phyloP scores from a whole-genome alignment of 2,113 vertebrate genomes.

The Fulica atra region DNA sequence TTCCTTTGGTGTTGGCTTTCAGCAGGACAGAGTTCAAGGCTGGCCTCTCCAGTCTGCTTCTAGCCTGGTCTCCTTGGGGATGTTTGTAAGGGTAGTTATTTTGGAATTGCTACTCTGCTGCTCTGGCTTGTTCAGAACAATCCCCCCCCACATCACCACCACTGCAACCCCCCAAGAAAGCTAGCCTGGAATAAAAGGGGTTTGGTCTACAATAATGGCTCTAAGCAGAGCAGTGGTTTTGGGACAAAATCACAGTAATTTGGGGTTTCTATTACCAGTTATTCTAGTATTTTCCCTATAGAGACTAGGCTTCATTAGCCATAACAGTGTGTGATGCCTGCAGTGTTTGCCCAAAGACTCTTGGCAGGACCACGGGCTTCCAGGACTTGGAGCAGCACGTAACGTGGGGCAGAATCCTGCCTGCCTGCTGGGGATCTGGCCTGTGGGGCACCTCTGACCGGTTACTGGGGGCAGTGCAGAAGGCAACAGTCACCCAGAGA shows the following conservation, averaged over 20 bases:
- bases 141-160: neutral
- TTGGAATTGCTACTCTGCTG: constrained; percentile 56
- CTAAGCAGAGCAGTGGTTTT: constrained; percentile 13
- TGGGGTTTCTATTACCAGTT: constrained; percentile 18
- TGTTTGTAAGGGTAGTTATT: constrained; percentile 46
- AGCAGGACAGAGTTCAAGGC: constrained; percentile 52
- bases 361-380: neutral
- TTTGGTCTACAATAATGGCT: neutral
- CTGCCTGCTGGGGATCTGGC: neutral
- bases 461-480: neutral
- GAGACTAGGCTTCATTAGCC: neutral
- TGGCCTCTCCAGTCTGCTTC: constrained; percentile 23
- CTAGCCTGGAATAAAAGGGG: constrained; percentile 10
- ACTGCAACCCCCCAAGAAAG: neutral
- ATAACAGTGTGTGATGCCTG: neutral
- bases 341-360: neutral
- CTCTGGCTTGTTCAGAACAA: constrained; percentile 35
- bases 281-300: constrained; percentile 11
- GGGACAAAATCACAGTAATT: constrained; percentile 54
- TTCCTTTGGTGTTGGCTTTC: constrained; percentile 43
- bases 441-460: accelerated
- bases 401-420: neutral
- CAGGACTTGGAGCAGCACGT: neutral
- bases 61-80: constrained; percentile 41
- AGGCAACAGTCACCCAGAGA: neutral